Base-by-base conservation (phyloP, 2,888 invertebrate species). In the Hermaeophaga mercurialis region DNA sequence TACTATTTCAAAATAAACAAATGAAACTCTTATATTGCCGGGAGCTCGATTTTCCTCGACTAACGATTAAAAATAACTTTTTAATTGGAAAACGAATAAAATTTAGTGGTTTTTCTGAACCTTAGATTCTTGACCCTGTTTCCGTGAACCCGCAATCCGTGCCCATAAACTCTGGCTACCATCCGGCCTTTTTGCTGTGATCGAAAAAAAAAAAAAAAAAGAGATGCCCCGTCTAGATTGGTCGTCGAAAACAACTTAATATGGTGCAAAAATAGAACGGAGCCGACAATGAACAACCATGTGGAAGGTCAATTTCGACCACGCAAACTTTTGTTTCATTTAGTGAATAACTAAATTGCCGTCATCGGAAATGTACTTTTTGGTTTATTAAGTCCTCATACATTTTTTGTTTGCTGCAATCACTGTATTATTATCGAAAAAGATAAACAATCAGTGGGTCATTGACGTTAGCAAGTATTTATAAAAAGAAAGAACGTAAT, bases 281-380 rank as follows among this genome's bases (percentile, higher is more conserved):
- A 17, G 33, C 55, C 55, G 34, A 56, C 59, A 48, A 56, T 50
- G 49, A 24, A 54, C 49, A 45, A 50, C 31, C 9, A 44, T 28
- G 28, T 45, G 36, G 56, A 54, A 60, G 59, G 59, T 60, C 59
- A 57, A 38, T 57, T 43, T 39, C 47, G 41, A 46, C 59, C 59
- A 55, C 58, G 56, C 52, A 19, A 39, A 59, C 43, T 59, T 59
- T 55, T 11, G 43, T 48, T 39, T 53, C 39, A 59, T 56, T 53
- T 34, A 56, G 41, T 47, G 39, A 56, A 49, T 55, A 44, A 53
- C 49, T 43, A 54, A 60, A 54, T 57, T 52, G 53, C 45, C 34
- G 26, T 17, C 38, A 39, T n/a, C 59, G 59, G 59, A 59, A 56
- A 46, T 43, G 50, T 50, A 41, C 15, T n/a, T 50, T 50, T 17